Conservation (phyloP, 2,888 invertebrate species). For the Lasioglossum zephyrum region DNA sequence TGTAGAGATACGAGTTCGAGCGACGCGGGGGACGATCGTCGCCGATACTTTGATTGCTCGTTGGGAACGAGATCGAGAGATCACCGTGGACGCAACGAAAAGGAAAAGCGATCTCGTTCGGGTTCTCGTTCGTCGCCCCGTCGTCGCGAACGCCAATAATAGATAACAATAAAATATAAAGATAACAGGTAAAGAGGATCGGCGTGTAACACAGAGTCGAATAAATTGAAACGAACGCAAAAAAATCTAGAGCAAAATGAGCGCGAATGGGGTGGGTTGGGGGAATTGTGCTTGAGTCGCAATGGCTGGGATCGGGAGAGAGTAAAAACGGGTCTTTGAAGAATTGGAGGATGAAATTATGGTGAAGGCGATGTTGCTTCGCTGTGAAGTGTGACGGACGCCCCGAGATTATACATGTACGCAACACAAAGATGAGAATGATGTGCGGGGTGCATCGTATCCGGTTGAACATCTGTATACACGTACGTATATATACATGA, state of each 20-base stretch:
- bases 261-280: slow-evolving; percentile 30
- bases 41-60: not conserved
- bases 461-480: slow-evolving; percentile 38
- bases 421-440: slow-evolving; percentile 61
- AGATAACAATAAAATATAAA: slow-evolving; percentile 41
- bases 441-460: slow-evolving; percentile 64
- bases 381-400: slow-evolving; percentile 58
- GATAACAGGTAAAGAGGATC: slow-evolving; percentile 33
- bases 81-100: not conserved
- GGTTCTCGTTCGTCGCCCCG: slow-evolving; percentile 32
- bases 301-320: slow-evolving; percentile 10
- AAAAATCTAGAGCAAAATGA: slow-evolving; percentile 45
- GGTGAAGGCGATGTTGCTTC: slow-evolving; percentile 58
- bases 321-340: not conserved
- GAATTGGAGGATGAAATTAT: slow-evolving; percentile 29
- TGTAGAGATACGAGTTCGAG: not conserved
- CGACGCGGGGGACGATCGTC: slow-evolving; percentile 26
- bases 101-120: not conserved
- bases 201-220: slow-evolving; percentile 48
- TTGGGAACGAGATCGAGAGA: not conserved
- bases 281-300: slow-evolving; percentile 44
- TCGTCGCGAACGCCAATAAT: slow-evolving; percentile 25
- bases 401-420: slow-evolving; percentile 43
- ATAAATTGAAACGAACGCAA: slow-evolving; percentile 35
- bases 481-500: slow-evolving; percentile 25